Conservation (phyloP, 2,797 vertebrate species). For the Crossoptilon crossoptilon region DNA sequence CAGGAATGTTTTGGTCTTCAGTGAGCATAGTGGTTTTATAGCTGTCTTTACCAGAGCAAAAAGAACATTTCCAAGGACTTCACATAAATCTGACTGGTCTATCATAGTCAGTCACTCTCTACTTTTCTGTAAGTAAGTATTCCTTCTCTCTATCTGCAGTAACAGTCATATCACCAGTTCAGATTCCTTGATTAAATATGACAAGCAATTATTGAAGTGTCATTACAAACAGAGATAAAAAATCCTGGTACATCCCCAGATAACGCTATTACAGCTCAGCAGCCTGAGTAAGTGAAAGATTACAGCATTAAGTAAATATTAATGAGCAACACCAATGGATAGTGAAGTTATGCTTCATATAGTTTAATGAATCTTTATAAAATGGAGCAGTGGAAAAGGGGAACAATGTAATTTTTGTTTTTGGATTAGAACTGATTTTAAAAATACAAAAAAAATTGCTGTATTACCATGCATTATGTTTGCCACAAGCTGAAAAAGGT, state of each 20-base stretch:
- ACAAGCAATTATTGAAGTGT: slow-evolving; percentile 10
- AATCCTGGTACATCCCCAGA: neutral
- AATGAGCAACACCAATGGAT: neutral
- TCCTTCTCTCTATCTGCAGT: neutral
- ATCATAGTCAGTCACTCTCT: neutral
- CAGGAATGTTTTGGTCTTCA: neutral
- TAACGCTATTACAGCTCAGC: neutral
- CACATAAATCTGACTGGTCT: neutral
- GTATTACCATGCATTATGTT: neutral
- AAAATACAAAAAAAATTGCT: neutral
- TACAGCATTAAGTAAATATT: neutral
- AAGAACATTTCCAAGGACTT: neutral
- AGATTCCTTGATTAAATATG: slow-evolving; percentile 2
- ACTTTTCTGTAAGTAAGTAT: neutral
- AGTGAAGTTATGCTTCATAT: neutral
- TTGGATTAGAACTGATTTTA: neutral
- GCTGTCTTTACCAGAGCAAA: neutral
- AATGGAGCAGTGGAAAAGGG: neutral
- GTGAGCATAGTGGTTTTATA: neutral
- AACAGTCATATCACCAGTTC: neutral
- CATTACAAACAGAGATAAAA: neutral
- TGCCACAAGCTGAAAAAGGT: neutral
- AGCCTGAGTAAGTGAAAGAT: neutral
- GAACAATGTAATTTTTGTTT: neutral
- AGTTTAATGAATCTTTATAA: neutral